phyloP scores from a whole-genome alignment of 2,797 vertebrate species.

The Novumbra hubbsi region DNA sequence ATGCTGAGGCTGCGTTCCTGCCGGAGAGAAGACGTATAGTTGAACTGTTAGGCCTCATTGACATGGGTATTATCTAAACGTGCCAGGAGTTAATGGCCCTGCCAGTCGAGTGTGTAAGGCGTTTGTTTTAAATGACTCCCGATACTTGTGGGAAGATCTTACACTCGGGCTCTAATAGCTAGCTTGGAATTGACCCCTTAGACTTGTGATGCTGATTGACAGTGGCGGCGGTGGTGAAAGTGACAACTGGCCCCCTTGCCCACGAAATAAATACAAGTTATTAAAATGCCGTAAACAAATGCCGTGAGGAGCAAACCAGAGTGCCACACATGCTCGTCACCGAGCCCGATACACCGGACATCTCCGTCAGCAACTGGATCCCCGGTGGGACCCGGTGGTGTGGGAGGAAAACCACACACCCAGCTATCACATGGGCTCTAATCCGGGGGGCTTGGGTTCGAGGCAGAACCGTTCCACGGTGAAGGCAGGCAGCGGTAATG shows the following conservation, averaged over 20 bases:
- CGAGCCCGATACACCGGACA: no score
- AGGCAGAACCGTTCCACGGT: no score
- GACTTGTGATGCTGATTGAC: not conserved
- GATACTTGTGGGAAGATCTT: not conserved
- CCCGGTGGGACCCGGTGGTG: no score
- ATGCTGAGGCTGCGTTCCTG: slow-evolving; percentile 67
- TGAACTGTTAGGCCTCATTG: slow-evolving; percentile 30
- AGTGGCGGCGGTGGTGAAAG: not conserved
- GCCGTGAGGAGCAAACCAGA: no score
- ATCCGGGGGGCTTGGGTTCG: no score
- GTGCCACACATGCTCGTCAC: no score
- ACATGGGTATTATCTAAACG: slow-evolving; percentile 47
- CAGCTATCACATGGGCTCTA: no score
- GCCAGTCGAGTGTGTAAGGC: slow-evolving; percentile 6
- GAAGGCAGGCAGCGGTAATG: no score
- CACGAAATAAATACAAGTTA: no score
- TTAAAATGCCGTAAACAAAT: no score
- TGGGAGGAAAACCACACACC: no score
- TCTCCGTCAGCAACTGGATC: no score
- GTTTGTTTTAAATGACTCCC: not conserved
- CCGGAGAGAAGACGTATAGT: slow-evolving; percentile 41
- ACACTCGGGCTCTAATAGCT: slow-evolving; percentile 28
- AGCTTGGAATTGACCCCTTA: not conserved
- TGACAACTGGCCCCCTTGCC: not conserved
- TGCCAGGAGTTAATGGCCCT: slow-evolving; percentile 22